Evolutionary conservation across 2,113 vertebrate genomes (phyloP).

Genomic region (Hemiscyllium ocellatum): DNA sequence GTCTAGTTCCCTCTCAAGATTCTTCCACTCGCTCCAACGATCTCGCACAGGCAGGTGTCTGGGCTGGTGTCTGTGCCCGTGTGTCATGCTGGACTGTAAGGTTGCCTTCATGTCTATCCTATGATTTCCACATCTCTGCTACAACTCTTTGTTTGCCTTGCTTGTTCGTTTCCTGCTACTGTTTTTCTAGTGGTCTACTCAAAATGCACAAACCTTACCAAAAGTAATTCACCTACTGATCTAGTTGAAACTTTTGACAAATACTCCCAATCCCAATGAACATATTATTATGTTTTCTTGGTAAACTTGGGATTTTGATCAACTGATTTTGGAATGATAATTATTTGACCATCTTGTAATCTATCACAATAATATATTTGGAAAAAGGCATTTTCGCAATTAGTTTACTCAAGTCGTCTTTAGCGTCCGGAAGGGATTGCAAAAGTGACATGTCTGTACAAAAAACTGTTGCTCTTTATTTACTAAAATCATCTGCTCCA

Average conservation of each 20-base stretch:
- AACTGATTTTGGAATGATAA: background rate
- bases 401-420: background rate
- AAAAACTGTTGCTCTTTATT: background rate
- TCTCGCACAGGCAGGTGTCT: slow-evolving; percentile 52
- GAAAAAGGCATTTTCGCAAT: background rate
- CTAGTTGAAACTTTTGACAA: slow-evolving; percentile 13
- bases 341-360: background rate
- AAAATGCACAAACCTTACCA: too few species aligned
- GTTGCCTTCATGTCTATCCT: slow-evolving; percentile 48
- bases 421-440: background rate
- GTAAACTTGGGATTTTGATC: background rate
- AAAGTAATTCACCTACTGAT: background rate
- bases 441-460: background rate
- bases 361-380: background rate
- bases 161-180: background rate
- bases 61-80: slow-evolving; percentile 68
- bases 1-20: slow-evolving; percentile 59
- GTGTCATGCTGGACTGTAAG: slow-evolving; percentile 80
- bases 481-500: background rate
- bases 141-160: background rate
- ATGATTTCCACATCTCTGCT: background rate
- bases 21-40: slow-evolving; percentile 47
- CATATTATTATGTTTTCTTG: background rate
- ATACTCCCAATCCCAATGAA: background rate
- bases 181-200: background rate